These are phyloP conservation scores for Odontomachus brunneus DNA, from an alignment of 1,140 invertebrate genomes.

Conservation along the genomic window DNA sequence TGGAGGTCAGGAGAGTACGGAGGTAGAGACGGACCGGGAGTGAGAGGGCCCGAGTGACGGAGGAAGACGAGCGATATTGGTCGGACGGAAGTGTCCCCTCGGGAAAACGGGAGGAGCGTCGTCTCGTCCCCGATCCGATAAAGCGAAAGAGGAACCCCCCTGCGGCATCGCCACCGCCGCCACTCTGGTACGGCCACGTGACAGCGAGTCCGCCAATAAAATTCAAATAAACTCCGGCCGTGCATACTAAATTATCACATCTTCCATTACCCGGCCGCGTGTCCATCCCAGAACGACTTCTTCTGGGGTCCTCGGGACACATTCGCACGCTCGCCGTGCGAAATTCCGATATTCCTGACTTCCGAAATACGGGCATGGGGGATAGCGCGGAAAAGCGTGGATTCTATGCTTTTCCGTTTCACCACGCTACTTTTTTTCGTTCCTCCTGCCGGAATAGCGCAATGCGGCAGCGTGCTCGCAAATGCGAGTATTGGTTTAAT, in stretches of 20 bases:
- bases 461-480: conserved; percentile 43
- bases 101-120: conserved; percentile 82
- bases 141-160: conserved; percentile 80
- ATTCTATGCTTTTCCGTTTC: conserved; percentile 25
- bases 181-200: conserved; percentile 73
- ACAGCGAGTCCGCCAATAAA: conserved; percentile 84
- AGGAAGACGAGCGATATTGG: conserved; percentile 81
- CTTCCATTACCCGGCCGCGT: conserved; percentile 83
- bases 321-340: conserved; percentile 60
- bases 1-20: conserved; percentile 11
- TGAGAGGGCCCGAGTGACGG: conserved; percentile 41
- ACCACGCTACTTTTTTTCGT: conserved; percentile 10
- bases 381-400: background rate
- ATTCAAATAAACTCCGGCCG: conserved; percentile 85
- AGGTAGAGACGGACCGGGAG: conserved; percentile 24
- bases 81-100: conserved; percentile 85
- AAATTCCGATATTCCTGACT: conserved; percentile 73
- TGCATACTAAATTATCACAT: conserved; percentile 86
- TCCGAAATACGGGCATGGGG: background rate
- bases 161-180: conserved; percentile 71
- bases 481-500: conserved; percentile 55
- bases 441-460: conserved; percentile 26
- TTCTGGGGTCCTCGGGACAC: conserved; percentile 49
- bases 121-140: conserved; percentile 81
- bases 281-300: conserved; percentile 67